Percentiles rank a stretch among this genome's conserved stretches.
Conservation (phyloP, 2,113 vertebrate species). For the Elgaria multicarinata region DNA sequence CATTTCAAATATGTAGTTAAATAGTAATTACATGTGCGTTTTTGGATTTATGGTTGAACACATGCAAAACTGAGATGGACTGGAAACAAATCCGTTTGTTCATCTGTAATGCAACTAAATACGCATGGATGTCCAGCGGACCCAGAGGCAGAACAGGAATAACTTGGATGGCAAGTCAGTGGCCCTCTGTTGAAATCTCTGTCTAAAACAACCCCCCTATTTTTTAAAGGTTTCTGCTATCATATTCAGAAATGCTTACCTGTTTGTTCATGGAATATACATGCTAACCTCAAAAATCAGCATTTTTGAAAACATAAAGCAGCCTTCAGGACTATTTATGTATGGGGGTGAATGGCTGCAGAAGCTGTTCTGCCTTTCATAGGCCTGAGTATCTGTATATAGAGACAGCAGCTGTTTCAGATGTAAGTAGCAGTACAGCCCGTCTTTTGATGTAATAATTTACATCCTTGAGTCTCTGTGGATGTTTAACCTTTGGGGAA, state of each 20-base stretch:
- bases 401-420: conserved; percentile 16
- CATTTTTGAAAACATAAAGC: background rate
- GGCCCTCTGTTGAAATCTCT: background rate
- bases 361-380: background rate
- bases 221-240: background rate
- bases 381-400: background rate
- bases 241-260: background rate
- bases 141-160: background rate
- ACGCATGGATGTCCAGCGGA: background rate
- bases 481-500: conserved; percentile 21
- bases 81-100: background rate
- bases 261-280: background rate
- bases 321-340: background rate
- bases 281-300: background rate
- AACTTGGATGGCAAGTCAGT: background rate
- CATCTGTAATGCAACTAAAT: background rate
- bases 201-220: background rate
- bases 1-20: too few relatives aligned
- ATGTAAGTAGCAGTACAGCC: conserved; percentile 2
- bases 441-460: conserved; percentile 32
- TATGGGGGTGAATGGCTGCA: background rate
- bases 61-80: too few relatives aligned
- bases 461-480: conserved; percentile 11
- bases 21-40: too few relatives aligned
- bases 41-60: too few relatives aligned